phyloP scores from a whole-genome alignment of 2,888 invertebrate species.

The Leptinotarsa haldemani region DNA sequence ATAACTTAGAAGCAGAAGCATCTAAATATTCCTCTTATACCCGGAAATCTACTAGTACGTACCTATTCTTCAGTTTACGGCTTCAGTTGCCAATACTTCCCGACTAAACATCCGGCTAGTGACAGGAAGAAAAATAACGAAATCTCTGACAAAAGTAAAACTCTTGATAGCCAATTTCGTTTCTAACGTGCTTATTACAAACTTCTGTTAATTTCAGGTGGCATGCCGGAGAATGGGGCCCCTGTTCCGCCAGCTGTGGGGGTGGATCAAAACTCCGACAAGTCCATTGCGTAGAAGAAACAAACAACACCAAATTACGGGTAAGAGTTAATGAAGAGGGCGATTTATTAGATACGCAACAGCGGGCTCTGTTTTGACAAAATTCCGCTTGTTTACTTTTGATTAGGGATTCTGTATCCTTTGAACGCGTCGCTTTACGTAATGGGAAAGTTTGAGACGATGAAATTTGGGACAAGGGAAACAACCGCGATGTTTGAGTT shows the following conservation, averaged over 20 bases:
- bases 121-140: no score
- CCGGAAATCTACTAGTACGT: no score
- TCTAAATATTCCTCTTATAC: no score
- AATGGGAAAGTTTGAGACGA: background rate
- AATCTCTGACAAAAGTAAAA: background rate
- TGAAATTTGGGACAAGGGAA: background rate
- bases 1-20: no score
- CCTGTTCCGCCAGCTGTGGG: slow-evolving; percentile 88
- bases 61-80: no score
- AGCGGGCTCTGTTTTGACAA: background rate
- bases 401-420: slow-evolving; percentile 2
- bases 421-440: background rate
- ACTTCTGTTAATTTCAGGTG: slow-evolving; percentile 73
- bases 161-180: background rate
- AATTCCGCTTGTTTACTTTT: slow-evolving; percentile 11
- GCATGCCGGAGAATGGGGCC: slow-evolving; percentile 89
- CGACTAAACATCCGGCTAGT: no score
- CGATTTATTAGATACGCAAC: slow-evolving; percentile 5
- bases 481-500: background rate
- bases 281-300: slow-evolving; percentile 87
- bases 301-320: slow-evolving; percentile 82
- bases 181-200: background rate
- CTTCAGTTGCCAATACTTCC: no score
- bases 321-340: slow-evolving; percentile 64
- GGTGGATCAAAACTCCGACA: slow-evolving; percentile 84